phyloP scores from a whole-genome alignment of 2,888 invertebrate species.

The Suillia variegata region DNA sequence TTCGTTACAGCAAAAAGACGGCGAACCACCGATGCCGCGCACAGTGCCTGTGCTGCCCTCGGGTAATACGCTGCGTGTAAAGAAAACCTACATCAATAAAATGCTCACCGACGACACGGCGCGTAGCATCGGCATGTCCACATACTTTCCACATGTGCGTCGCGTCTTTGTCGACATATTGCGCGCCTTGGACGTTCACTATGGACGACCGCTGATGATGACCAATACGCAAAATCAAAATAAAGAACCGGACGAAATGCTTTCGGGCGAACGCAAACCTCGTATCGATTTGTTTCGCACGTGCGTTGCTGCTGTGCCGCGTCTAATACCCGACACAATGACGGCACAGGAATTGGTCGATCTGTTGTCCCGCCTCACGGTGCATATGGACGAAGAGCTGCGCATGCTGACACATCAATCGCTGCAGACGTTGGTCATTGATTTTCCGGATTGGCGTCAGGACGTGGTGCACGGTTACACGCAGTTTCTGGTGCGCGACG shows the following conservation, averaged over 20 bases:
- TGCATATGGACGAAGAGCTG: constrained; percentile 98
- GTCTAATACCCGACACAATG: constrained; percentile 97
- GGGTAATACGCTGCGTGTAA: constrained; percentile 91
- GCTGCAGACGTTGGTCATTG: constrained; percentile 91
- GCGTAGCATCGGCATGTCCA: constrained; percentile 93
- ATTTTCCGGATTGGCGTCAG: constrained; percentile 97
- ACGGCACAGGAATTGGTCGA: constrained; percentile 93
- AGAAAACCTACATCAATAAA: constrained; percentile 95
- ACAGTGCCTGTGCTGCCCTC: constrained; percentile 94
- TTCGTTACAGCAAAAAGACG: constrained; percentile 97
- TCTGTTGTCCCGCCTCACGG: constrained; percentile 88
- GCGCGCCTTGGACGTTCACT: constrained; percentile 91
- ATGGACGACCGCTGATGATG: constrained; percentile 95
- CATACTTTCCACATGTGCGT: constrained; percentile 94
- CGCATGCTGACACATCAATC: constrained; percentile 92
- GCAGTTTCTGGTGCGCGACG: constrained; percentile 92
- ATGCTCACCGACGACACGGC: constrained; percentile 97
- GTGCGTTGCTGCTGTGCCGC: constrained; percentile 97
- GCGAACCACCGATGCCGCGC: constrained; percentile 98
- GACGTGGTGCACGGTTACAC: constrained; percentile 94
- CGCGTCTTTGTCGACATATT: constrained; percentile 95
- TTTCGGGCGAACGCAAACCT: constrained; percentile 95
- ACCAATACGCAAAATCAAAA: constrained; percentile 95
- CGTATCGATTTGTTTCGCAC: constrained; percentile 97
- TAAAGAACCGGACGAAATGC: constrained; percentile 90